These are phyloP conservation scores for Neogale vison DNA, from an alignment of 2,113 vertebrate species.

Conservation along the genomic window DNA sequence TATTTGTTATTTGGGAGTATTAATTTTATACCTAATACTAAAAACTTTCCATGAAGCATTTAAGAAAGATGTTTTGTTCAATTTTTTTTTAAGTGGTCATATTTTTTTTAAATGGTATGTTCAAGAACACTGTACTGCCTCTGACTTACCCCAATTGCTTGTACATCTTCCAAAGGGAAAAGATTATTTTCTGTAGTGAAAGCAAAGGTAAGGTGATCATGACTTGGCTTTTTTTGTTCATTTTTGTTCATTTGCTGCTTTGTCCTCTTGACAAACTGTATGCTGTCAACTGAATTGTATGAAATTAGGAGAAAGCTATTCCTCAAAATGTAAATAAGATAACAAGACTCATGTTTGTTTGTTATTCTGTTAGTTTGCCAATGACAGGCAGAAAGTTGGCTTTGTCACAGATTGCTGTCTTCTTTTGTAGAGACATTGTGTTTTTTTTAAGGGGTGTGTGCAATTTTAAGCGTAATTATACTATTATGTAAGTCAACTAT, in stretches of 20 bases:
- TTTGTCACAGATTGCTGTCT: not conserved
- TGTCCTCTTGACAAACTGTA: not conserved
- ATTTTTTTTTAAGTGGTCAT: not conserved
- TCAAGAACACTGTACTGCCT: not conserved
- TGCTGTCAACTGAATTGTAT: not conserved
- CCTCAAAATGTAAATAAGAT: not conserved
- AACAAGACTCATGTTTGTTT: not conserved
- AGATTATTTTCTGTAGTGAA: not conserved
- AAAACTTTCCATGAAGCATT: not conserved
- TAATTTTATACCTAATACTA: not conserved
- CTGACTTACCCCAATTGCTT: not conserved
- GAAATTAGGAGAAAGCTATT: not conserved
- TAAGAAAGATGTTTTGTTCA: not conserved
- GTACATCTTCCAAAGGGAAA: not conserved
- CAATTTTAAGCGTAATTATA: conserved; percentile 55
- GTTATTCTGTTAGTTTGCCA: not conserved
- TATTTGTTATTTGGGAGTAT: not conserved
- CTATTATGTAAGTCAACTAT: conserved; percentile 45
- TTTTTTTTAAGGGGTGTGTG: conserved; percentile 34
- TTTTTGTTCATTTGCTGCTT: not conserved
- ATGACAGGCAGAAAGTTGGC: not conserved
- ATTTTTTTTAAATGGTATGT: not conserved
- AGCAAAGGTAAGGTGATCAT: not conserved
- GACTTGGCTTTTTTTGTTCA: not conserved
- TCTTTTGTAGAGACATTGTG: not conserved